phyloP scores from a whole-genome alignment of 2,113 vertebrate species.

The Stigmatopora argus region DNA sequence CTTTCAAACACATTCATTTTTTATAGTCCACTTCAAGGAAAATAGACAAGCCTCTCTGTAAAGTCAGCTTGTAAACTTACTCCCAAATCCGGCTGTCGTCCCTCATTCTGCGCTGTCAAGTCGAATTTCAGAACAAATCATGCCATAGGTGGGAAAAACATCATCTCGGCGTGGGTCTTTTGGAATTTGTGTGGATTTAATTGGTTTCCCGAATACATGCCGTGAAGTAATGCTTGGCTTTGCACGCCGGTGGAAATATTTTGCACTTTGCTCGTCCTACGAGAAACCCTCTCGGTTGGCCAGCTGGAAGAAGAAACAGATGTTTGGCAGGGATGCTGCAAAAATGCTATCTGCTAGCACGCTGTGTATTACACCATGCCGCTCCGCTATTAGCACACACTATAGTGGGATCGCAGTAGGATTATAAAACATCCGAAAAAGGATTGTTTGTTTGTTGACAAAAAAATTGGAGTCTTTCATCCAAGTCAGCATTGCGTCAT shows the following conservation, averaged over 20 bases:
- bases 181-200: conserved; percentile 26
- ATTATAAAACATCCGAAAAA: conserved; percentile 19
- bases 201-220: conserved; percentile 13
- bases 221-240: conserved; percentile 28
- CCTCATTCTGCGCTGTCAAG: conserved; percentile 12
- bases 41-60: conserved; percentile 14
- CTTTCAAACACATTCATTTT: conserved; percentile 20
- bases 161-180: conserved; percentile 36
- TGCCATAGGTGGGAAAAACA: conserved; percentile 15
- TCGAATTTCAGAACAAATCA: conserved; percentile 20
- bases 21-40: conserved; percentile 19
- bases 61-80: conserved; percentile 3
- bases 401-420: background rate
- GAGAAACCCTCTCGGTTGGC: conserved; percentile 19
- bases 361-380: conserved; percentile 10
- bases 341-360: conserved; percentile 15
- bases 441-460: background rate
- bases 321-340: conserved; percentile 6
- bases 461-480: conserved; percentile 19
- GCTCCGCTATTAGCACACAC: background rate
- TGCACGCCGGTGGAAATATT: conserved; percentile 23
- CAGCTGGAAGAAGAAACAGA: conserved; percentile 29
- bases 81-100: conserved; percentile 8
- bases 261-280: conserved; percentile 18
- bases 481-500: conserved; percentile 26